Base-by-base conservation (phyloP, 1,140 invertebrate genomes). In the Cydia amplana region DNA sequence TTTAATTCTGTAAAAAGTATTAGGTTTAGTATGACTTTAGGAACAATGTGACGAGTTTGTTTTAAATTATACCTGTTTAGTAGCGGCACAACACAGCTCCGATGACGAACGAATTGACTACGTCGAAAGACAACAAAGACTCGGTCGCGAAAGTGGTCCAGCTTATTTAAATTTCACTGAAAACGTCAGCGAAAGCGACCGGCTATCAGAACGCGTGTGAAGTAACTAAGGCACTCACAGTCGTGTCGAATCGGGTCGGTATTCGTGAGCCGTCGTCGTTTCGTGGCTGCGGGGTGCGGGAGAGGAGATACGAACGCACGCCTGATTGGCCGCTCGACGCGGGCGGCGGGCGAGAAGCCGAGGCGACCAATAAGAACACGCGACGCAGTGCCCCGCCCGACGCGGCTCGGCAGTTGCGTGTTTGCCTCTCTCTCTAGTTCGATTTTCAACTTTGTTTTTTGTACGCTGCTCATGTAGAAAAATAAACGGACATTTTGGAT, bases 401-500 rank as follows among this genome's bases (percentile, higher is more conserved):
- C 81, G 84, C 81, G 72, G 80, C 75, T 79, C 78, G 79, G 79
- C 65, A 73, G 78, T 70, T 78, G 77, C 64, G 51, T 85, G 75
- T 84, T 75, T 73, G 79, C 74, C 65, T 89, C 87, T 86, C 89
- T 74, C 79, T 87, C 85, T 81, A 55, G 77, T 79, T 76, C 80
- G 63, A 77, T 77, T 80, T 81, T 67, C 74, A 67, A 81, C 83
- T 81, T 87, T 88, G 82, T 92, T 90, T 92, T 92, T 91, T 85
- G 60, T 75, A 74, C 78, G 82, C 74, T 78, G 77, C 82, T 83
- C 89, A 90, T 79, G 87, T 91, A 91, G 88, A 91, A 90, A 88
- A 91, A 92, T 91, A 88, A 91, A 92, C 89, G 88, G 90, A 92
- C 91, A 91, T 93, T 93, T 93, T 93, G 91, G 83, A 90, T 89